A percentile compares a stretch with the other conserved stretches of the same genome.
Conservation (phyloP, 1,140 invertebrate species). For the Nephila pilipes region DNA sequence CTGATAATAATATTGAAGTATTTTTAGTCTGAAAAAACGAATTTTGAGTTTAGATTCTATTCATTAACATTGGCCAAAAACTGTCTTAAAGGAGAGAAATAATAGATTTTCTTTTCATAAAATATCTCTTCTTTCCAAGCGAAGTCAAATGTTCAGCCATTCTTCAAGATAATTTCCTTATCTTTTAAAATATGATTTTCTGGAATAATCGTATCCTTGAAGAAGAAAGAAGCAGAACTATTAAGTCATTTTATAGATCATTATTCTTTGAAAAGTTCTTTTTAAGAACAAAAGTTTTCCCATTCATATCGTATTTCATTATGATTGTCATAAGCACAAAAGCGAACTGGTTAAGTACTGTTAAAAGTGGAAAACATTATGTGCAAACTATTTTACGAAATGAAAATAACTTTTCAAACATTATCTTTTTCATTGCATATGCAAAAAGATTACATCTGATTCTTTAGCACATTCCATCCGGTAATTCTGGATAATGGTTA, state of each 20-base stretch:
- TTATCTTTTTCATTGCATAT: neutral
- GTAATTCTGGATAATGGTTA: neutral
- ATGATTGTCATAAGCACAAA: neutral
- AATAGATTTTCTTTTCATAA: too few relatives aligned
- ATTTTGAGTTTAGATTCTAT: too few relatives aligned
- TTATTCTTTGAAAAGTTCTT: neutral
- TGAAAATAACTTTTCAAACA: neutral
- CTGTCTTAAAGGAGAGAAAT: too few relatives aligned
- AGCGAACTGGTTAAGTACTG: neutral
- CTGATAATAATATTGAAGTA: too few relatives aligned
- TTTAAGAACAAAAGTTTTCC: slow-evolving; percentile 27
- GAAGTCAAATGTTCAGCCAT: neutral
- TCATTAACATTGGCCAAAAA: too few relatives aligned
- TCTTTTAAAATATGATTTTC: neutral
- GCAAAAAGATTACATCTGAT: neutral
- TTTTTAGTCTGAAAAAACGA: too few relatives aligned
- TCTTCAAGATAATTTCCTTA: neutral
- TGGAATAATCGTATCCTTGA: neutral
- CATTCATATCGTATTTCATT: slow-evolving; percentile 6
- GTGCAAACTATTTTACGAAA: neutral
- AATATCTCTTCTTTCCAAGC: too few relatives aligned
- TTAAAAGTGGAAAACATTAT: neutral
- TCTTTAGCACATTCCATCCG: neutral
- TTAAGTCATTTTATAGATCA: slow-evolving; percentile 5
- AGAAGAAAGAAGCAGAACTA: neutral